Base-by-base conservation (phyloP, 2,797 vertebrate species). In the Clarias laeviceps region DNA sequence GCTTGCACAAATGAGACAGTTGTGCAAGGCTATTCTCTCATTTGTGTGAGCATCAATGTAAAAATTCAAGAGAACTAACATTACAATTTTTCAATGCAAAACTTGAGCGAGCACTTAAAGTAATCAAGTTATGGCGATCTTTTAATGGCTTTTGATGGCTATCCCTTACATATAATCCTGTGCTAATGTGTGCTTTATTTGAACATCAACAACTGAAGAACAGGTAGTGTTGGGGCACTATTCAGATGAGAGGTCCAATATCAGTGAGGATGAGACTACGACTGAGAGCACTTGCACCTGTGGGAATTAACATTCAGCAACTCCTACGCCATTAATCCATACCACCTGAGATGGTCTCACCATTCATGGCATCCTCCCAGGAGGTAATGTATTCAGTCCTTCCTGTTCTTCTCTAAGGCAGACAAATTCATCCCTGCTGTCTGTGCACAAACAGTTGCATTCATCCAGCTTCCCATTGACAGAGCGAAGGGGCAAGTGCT, bases 361-460 rank as follows among this genome's bases (percentile, higher is more conserved):
- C 56, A 89, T 88, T 90, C 87, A 90, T 14, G 17, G 70, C 77
- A 59, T 34, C 85, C 88, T 88, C 88, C 20, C 14, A 85, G 87
- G 88, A 89, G 83, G 80, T 91, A 89, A 91, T 80, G 90, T 61
- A 88, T 91, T 88, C 90, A 92, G 91, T 91, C 92, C 92, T 92
- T 92, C 89, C 93, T 91, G 91, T 93, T 94, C 91, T 92, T 92
- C 89, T 89, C 87, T 88, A 86, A 88, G 74, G 92, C 91, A 93
- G 93, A 95, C 94, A 95, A 95, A 95, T 95, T 95, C 94, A 94
- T 95, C 94, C 91, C 91, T 89, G 89, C 93, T 93, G 94, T 95
- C 93, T 93, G 91, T 91, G 90, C 92, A 95, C 95, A 96, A 94
- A 94, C 90, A 90, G 92, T 87, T 83, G 90, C 92, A 95, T 95